Base-by-base conservation (phyloP, 2,113 vertebrate genomes). In the Chaetodon auriga region DNA sequence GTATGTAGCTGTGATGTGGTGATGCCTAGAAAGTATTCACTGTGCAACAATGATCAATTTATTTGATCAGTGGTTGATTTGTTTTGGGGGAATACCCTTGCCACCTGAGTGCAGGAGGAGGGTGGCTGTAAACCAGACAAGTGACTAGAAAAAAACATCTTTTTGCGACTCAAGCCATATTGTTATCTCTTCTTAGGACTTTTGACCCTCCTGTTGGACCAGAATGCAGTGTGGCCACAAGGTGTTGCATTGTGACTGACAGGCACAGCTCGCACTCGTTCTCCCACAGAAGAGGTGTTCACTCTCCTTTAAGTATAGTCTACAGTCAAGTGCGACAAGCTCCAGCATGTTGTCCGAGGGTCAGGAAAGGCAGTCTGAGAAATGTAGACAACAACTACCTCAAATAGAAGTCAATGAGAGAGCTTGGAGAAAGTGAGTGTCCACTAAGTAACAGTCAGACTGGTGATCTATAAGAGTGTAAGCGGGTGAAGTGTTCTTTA, bases 351-450 rank as follows among this genome's bases (percentile, higher is more conserved):
- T 71, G 53, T 66, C 13, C 25, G 18, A 70, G 38, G 41, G 19
- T 35, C 35, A 30, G 43, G 19, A 74, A 78, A 66, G 18, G 54
- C 38, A 75, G 12, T 60, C 25, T 66, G 83, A 69, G 38, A 73
- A 79, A 86, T 69, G 25, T 41, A 82, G 64, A 62, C 15, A 71
- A 58, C n/a, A 5, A 35, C 45, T 36, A n/a, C 7, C 53, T 57
- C 35, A 21, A 60, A 65, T 9, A 74, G 4, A 57, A 54, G 55
- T 15, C 36, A 64, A 49, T 12, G 12, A 63, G 36, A 48, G 48
- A 21, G 36, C 46, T 46, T 68, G 30, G 49, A 15, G 51, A 18
- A 19, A 36, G 13, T 25, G 30, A 30, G 30, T 30, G 30, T 30
- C 30, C 30, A 30, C 30, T 30, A 30, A 30, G 30, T 30, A 30